Percentiles rank a stretch among this genome's conserved stretches.
Conservation (phyloP, 2,113 vertebrate species). For the Leptobrachium leishanense region DNA sequence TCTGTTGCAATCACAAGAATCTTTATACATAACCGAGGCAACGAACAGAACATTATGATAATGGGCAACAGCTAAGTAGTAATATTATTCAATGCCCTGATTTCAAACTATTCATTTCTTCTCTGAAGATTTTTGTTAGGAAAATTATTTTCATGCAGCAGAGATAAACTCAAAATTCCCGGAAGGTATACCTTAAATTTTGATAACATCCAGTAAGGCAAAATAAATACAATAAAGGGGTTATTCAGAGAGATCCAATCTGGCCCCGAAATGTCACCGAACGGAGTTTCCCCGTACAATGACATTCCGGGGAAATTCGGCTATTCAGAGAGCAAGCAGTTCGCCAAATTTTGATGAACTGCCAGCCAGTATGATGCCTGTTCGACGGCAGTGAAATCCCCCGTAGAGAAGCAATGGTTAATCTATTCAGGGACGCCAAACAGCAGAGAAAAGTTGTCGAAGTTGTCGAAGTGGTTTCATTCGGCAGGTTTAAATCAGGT, state of each 20-base stretch:
- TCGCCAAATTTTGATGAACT: too few relatives aligned
- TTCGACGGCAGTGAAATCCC: too few relatives aligned
- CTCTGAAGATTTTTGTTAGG: conserved; percentile 1
- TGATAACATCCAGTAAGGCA: not conserved
- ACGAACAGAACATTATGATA: not conserved
- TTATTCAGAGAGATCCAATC: not conserved
- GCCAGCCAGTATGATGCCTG: too few relatives aligned
- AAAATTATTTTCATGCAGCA: conserved; percentile 12
- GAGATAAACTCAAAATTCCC: not conserved
- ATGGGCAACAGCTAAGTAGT: not conserved
- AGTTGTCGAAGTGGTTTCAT: too few relatives aligned
- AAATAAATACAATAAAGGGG: not conserved
- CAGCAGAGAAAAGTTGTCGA: too few relatives aligned
- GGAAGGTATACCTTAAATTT: not conserved
- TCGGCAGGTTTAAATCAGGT: too few relatives aligned
- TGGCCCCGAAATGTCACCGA: too few relatives aligned
- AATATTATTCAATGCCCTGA: conserved; percentile 11
- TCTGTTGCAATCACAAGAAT: conserved; percentile 5
- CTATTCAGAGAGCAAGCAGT: too few relatives aligned
- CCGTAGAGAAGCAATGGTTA: too few relatives aligned
- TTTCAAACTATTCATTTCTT: conserved; percentile 1
- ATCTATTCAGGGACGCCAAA: too few relatives aligned
- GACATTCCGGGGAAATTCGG: too few relatives aligned
- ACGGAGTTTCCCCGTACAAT: too few relatives aligned
- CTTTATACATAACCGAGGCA: conserved; percentile 7